Evolutionary conservation across 1,140 invertebrate genomes (phyloP), one percentile per base, ranked within the genome.

Genomic region (Gryllus bimaculatus): DNA sequence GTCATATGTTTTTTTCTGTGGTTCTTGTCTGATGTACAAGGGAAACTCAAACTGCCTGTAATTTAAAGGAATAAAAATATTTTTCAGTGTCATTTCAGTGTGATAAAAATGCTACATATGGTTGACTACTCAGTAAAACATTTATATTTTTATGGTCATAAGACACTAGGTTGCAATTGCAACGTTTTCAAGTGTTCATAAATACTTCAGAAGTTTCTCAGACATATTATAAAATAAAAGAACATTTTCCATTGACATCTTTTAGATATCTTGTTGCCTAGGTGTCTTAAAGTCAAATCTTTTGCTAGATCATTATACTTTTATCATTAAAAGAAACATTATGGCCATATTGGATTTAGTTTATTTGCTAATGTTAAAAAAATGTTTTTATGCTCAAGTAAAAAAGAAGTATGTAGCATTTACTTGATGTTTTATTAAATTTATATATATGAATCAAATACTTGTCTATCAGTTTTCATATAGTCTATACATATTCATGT

Each of bases 341-440:
- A 66, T 66, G 54, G 54, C 54, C 54, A 66, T 66, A 66, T 66
- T 66, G 54, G 54, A 3, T 66, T 66, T 66, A 13, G 54, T 66
- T 66, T 66, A 66, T 66, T 66, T 66, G 54, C 54, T 66, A 18
- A 18, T 66, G 18, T 66, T 66, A 18, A 66, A 66, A 66, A 7
- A 66, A 66, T 18, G 54, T 66, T 76, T 49, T 48, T 76, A 47
- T 76, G 76, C 76, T 76, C 76, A 76, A 76, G 10, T 76, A 48
- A 47, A 48, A 66, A 66, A 47, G 48, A 66, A 47, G 48, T 76
- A 76, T 48, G 76, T 76, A 76, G 76, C 76, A 76, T 76, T 76
- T 76, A 76, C 26, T 76, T 76, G 39, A 76, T 76, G 76, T 76
- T 76, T 48, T 76, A 76, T 76, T 76, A 15, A 76, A 76, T 76